Base-by-base conservation (phyloP, 2,888 invertebrate genomes). In the Troides aeacus region DNA sequence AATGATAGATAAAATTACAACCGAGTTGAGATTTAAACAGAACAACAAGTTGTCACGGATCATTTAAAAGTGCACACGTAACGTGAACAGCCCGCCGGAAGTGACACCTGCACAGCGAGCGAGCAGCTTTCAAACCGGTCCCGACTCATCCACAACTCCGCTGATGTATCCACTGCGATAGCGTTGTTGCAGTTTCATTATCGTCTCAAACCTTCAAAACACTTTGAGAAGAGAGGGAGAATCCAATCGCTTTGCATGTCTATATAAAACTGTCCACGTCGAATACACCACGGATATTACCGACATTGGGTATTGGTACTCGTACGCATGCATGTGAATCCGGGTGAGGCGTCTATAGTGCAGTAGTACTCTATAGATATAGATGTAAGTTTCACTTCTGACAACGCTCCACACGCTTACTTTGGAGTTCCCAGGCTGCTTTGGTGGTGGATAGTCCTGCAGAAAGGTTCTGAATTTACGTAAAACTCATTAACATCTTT, bases 191-290 rank as follows among this genome's bases (percentile, higher is more conserved):
- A 46, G 15, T 15, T 46, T 12, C 46, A 15, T 46, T 39, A 39
- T 46, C 15, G 15, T 4, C 46, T 46, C 12, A 46, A 46, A 46
- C 46, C 15, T 46, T 12, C 12, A 46, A 39, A 39, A 46, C 2
- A 15, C 10, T n/a, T 10, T 23, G 50, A 21, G 46, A 64, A 10
- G 39, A 56, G 8, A 4, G 36, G 58, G 53, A 23, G 46, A 50
- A 57, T 30, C 57, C 46, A 30, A 30, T 61, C 64, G 70, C 61
- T 70, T 70, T 70, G 70, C 70, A 70, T 70, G 70, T 46, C 63
- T 70, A 66, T 63, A 36, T 70, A 39, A 23, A 70, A 63, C 36
- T 59, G 50, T 66, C 30, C 46, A 39, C 39, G 36, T 66, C n/a
- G 10, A 39, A 24, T 50, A 63, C 59, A 46, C 50, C n/a, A 56